Percentiles rank a stretch among this genome's conserved stretches.
Conservation (phyloP, 2,888 invertebrate species). For the Automeris io region DNA sequence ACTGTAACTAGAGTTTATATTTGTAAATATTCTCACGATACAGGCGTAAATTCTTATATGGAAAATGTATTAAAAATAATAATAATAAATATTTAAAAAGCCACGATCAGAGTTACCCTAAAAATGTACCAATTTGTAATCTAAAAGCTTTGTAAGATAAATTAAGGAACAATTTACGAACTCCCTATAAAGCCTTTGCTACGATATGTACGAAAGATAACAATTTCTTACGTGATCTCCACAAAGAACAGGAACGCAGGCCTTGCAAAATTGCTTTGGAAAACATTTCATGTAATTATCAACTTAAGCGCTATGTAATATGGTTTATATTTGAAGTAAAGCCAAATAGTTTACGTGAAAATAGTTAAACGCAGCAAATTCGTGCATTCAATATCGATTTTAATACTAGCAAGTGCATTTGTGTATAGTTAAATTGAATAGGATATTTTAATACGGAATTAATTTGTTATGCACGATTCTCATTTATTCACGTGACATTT, state of each 20-base stretch:
- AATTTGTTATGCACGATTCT: constrained; percentile 3
- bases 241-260: constrained; percentile 14
- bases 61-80: too few species aligned
- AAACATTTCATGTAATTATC: constrained; percentile 4
- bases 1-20: too few species aligned
- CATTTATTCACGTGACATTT: background rate
- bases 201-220: constrained; percentile 23
- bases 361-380: constrained; percentile 28
- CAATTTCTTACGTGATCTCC: constrained; percentile 17
- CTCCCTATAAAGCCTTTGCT: constrained; percentile 16
- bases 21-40: too few species aligned
- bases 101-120: too few species aligned
- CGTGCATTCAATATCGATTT: constrained; percentile 24
- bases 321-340: constrained; percentile 6
- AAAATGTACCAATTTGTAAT: too few species aligned
- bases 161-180: constrained; percentile 12
- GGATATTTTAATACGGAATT: constrained; percentile 4
- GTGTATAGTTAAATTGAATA: constrained; percentile 2
- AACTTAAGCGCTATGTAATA: background rate
- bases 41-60: too few species aligned
- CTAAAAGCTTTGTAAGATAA: too few species aligned
- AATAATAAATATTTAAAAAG: too few species aligned
- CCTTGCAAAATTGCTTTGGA: constrained; percentile 16
- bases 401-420: constrained; percentile 10
- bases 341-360: constrained; percentile 20